Conservation (phyloP, 2,113 vertebrate genomes). For the Pogona vitticeps region DNA sequence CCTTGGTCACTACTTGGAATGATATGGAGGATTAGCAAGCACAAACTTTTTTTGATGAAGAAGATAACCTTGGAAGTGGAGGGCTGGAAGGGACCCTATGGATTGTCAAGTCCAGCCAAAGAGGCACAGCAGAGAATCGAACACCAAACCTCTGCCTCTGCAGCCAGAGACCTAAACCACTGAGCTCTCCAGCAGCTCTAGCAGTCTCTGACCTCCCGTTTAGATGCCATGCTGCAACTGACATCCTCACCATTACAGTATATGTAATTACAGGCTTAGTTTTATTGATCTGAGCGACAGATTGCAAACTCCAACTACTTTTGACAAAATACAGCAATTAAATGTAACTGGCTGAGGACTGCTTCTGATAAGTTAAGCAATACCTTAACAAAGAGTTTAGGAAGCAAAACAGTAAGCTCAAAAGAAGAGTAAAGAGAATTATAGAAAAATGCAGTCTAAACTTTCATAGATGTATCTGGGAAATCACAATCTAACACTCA, state of each 20-base stretch:
- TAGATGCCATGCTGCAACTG: not conserved
- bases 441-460: not conserved
- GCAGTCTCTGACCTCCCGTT: not conserved
- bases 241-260: not conserved
- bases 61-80: too few species aligned
- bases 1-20: not conserved
- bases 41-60: not conserved
- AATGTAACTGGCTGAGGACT: not conserved
- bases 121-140: too few species aligned
- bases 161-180: too few species aligned
- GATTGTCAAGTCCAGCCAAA: too few species aligned
- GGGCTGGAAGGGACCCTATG: too few species aligned
- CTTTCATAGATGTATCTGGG: not conserved
- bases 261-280: not conserved
- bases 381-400: not conserved
- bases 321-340: not conserved
- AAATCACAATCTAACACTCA: conserved; percentile 40
- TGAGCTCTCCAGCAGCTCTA: too few species aligned
- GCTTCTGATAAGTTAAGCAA: not conserved
- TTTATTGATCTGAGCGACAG: not conserved
- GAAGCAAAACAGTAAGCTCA: not conserved
- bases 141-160: too few species aligned
- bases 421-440: not conserved
- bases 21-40: not conserved
- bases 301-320: not conserved